Base-by-base conservation (phyloP, 1,140 invertebrate genomes). In the Drosophila nebulosa region DNA sequence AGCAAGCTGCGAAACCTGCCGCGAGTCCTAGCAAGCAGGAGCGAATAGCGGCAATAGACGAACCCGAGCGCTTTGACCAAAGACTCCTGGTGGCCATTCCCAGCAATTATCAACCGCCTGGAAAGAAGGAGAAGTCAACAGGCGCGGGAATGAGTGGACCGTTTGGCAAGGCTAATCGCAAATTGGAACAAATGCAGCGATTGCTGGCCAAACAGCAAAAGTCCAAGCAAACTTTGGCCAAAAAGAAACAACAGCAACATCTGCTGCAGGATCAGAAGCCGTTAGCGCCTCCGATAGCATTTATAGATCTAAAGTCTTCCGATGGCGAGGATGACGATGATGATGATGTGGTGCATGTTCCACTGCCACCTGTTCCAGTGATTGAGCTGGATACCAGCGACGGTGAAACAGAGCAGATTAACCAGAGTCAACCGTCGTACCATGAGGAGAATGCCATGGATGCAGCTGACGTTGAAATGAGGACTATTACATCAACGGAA, bases 391-490 rank as follows among this genome's bases (percentile, higher is more conserved):
- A 91, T 30, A 50, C 69, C 1, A 84, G 83, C 22, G 71, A 75
- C 22, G 62, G 36, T 0, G 75, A 85, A 30, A 50, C 16, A 55
- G 0, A 65, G 27, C 22, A 32, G n/a, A n/a, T n/a, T n/a, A n/a
- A n/a, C n/a, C n/a, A n/a, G n/a, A n/a, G 39, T 16, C n/a, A n/a
- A 22, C 52, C 21, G 18, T 21, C 70, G 0, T 74, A 69, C 30
- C 26, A 78, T 2, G 89, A 90, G 30, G 89, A 90, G 57, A 88
- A 89, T 63, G 89, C 89, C 1, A 78, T 90, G 69, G 89, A 90
- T 66, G 69, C 89, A 14, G 53, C 80, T 2, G 89, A 90, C 66
- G 69, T 90, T 10, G 58, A 51, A 3, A 9, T 90, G 16, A 14
- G 50, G 0, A 36, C 55, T 56, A 16, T 62, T 14, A 58, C 69